phyloP scores from a whole-genome alignment of 1,140 invertebrate genomes.

The Tribolium castaneum region DNA sequence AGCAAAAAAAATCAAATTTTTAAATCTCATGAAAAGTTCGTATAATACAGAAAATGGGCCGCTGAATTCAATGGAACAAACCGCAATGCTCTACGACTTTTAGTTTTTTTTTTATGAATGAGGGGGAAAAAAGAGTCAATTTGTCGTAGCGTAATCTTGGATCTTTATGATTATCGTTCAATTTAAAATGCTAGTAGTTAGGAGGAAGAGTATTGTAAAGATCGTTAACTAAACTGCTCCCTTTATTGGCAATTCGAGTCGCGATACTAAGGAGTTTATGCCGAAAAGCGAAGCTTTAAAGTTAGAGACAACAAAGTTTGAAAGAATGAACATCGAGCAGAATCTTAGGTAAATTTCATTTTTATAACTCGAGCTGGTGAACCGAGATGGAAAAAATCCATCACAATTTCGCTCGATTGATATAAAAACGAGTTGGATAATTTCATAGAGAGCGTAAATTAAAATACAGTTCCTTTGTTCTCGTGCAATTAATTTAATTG shows the following conservation, averaged over 20 bases:
- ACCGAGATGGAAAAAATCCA: neutral
- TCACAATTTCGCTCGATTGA: neutral
- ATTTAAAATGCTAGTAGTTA: neutral
- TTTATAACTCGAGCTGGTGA: neutral
- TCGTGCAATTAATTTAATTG: conserved; percentile 10
- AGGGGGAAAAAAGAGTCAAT: neutral
- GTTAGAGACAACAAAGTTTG: conserved; percentile 1
- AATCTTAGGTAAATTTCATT: neutral
- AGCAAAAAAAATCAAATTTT: too few relatives aligned
- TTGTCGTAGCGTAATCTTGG: neutral
- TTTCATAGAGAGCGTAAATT: neutral
- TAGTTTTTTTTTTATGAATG: too few relatives aligned
- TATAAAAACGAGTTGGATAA: neutral
- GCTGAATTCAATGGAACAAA: too few relatives aligned
- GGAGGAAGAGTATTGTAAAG: conserved; percentile 9
- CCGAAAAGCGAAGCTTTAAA: neutral
- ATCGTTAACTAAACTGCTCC: conserved; percentile 23
- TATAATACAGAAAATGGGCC: too few relatives aligned
- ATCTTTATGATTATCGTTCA: conserved; percentile 9
- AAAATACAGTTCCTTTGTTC: conserved; percentile 1
- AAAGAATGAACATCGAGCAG: neutral
- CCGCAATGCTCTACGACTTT: too few relatives aligned
- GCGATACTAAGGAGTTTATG: conserved; percentile 4
- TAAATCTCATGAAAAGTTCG: too few relatives aligned
- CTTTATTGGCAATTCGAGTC: conserved; percentile 20